Evolutionary conservation across 2,888 invertebrate species (phyloP).

Genomic region (Prosapia bicincta): DNA sequence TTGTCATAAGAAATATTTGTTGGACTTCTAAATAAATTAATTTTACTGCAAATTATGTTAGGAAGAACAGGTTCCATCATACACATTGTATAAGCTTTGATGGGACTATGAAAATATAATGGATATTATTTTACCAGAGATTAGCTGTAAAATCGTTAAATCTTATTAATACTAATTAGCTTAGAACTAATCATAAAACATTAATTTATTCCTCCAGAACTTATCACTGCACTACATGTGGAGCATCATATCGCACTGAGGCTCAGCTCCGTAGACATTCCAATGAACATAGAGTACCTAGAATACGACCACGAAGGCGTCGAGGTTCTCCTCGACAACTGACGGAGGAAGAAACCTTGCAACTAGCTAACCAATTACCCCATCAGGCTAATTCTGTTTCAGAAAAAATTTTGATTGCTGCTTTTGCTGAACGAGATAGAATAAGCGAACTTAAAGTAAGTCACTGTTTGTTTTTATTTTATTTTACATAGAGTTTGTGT

Average conservation of each 20-base stretch:
- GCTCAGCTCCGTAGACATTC: constrained; percentile 50
- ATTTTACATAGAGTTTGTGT: too few species aligned
- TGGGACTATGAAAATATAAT: too few species aligned
- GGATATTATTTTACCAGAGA: too few species aligned
- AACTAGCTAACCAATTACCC: constrained; percentile 35
- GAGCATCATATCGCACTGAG: constrained; percentile 59
- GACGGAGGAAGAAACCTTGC: constrained; percentile 39
- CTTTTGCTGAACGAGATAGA: constrained; percentile 41
- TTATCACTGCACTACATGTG: constrained; percentile 57
- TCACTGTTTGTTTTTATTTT: too few species aligned
- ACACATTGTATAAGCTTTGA: too few species aligned
- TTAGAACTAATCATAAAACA: too few species aligned
- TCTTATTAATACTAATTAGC: background rate
- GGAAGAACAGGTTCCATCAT: too few species aligned
- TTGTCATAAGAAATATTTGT: too few species aligned
- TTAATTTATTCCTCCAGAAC: constrained; percentile 45
- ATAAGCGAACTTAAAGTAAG: constrained; percentile 20
- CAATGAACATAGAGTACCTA: constrained; percentile 38
- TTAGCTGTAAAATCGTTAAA: too few species aligned
- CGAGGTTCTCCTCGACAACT: constrained; percentile 40
- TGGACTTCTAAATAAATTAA: too few species aligned
- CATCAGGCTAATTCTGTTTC: constrained; percentile 40
- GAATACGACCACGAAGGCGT: constrained; percentile 20
- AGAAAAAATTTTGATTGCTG: constrained; percentile 44
- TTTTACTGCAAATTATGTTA: too few species aligned